phyloP scores from a whole-genome alignment of 1,140 invertebrate species.

The Branchinecta lindahli region DNA sequence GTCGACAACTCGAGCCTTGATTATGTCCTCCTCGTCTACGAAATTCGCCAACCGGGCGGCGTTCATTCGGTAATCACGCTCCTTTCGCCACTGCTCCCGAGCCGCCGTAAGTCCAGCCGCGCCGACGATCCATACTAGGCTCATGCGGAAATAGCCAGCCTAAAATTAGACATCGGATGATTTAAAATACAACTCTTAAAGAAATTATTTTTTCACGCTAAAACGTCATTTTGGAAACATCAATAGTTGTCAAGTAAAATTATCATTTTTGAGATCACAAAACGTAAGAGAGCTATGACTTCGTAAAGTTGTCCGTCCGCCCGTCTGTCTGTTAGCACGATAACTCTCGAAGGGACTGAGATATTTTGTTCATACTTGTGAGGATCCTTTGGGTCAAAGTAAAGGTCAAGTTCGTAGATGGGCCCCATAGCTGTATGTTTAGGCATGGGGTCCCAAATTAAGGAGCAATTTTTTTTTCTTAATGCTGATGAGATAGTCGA shows the following conservation, averaged over 20 bases:
- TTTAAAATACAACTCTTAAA: no score
- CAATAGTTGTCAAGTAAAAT: background rate
- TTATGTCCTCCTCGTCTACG: slow-evolving; percentile 67
- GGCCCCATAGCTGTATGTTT: no score
- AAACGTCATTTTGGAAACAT: background rate
- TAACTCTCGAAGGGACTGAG: no score
- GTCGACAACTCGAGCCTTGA: slow-evolving; percentile 66
- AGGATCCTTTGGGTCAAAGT: background rate
- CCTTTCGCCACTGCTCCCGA: slow-evolving; percentile 57
- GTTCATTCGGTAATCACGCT: slow-evolving; percentile 53
- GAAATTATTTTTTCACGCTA: background rate
- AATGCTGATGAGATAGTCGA: no score
- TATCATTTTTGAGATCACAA: background rate
- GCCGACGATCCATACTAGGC: slow-evolving; percentile 68
- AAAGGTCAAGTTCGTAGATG: no score
- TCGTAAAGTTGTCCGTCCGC: no score
- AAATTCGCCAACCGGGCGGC: slow-evolving; percentile 61
- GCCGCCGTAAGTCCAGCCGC: slow-evolving; percentile 62
- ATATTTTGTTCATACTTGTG: background rate
- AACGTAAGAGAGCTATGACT: no score
- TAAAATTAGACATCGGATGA: slow-evolving; percentile 38
- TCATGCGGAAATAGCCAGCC: slow-evolving; percentile 62
- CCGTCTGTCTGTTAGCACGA: no score
- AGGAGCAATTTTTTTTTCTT: no score
- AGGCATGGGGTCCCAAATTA: no score